Evolutionary conservation across 2,797 vertebrate species (phyloP), one percentile per base, ranked within the genome.

Genomic region (Parauchenoglanis ngamensis): DNA sequence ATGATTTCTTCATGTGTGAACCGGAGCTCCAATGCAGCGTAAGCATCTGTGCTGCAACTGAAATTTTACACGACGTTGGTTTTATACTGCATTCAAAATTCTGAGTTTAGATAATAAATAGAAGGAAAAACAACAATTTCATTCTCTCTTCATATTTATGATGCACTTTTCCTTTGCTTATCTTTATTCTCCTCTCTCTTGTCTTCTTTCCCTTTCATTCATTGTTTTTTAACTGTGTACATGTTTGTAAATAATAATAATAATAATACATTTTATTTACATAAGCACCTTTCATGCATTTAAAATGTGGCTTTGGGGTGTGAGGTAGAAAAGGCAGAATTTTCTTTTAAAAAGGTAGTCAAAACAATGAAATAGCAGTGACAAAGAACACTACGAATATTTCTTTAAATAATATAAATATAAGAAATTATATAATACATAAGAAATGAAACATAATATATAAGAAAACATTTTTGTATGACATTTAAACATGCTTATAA

Each of bases 1-100:
- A 80, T n/a, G 21, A 61, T 80, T 82, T 82, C 35, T 44, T 81
- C 40, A 19, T 4, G 57, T 63, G 35, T 81, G 40, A 81, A 44
- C 40, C 57, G 13, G 57, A 63, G 59, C n/a, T 28, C 2, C 13
- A 11, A n/a, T 28, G 40, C 57, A n/a, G 11, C 3, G 59, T 61
- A 61, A 40, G 3, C 35, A 46, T 80, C 31, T 59, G 19, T 25
- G 31, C 21, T 2, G 6, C 11, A 40, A 59, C 17, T 40, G 35
- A 61, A 40, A 57, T 57, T 78, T 54, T 78, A 44, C 31, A 25
- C 56, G 13, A 19, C 1, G 35, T 7, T 61, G 21, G 21, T n/a
- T 63, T n/a, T 56, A 78, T 2, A 35, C 76, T 56, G n/a, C 10
- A 78, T 7, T 73, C 49, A 54, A 28, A 21, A 5, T 78, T 1